A percentile compares a stretch with the other conserved stretches of the same genome.
These are phyloP conservation scores for Toxostoma redivivum DNA, from an alignment of 2,113 vertebrate genomes.

Conservation along the genomic window DNA sequence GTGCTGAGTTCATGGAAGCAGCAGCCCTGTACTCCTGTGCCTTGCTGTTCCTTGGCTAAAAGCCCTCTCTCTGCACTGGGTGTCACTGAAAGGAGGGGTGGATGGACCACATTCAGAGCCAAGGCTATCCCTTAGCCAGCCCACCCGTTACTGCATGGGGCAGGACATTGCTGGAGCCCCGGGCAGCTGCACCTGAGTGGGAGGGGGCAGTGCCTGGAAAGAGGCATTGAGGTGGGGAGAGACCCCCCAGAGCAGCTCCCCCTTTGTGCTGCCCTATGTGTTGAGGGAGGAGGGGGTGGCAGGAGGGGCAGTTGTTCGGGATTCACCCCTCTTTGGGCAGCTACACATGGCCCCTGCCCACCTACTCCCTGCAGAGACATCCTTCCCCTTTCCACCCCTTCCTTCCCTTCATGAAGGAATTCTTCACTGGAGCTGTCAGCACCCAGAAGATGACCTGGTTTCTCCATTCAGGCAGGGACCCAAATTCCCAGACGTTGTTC, in stretches of 20 bases:
- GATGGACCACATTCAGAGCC: background rate
- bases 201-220: background rate
- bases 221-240: background rate
- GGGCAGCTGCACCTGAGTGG: background rate
- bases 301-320: background rate
- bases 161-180: background rate
- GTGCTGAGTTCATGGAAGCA: background rate
- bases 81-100: background rate
- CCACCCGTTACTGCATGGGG: fast-evolving
- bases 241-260: background rate
- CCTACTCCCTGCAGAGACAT: background rate
- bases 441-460: background rate
- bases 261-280: background rate
- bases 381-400: background rate
- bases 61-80: background rate
- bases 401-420: background rate
- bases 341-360: fast-evolving
- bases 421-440: fast-evolving
- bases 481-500: background rate
- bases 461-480: background rate
- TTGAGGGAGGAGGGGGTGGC: background rate
- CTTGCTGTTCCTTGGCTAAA: background rate
- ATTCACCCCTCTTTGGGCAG: background rate
- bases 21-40: background rate
- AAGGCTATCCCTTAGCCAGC: background rate